A percentile compares a stretch with the other conserved stretches of the same genome.
Conservation (phyloP, 2,797 vertebrate species). For the Cygnus olor region DNA sequence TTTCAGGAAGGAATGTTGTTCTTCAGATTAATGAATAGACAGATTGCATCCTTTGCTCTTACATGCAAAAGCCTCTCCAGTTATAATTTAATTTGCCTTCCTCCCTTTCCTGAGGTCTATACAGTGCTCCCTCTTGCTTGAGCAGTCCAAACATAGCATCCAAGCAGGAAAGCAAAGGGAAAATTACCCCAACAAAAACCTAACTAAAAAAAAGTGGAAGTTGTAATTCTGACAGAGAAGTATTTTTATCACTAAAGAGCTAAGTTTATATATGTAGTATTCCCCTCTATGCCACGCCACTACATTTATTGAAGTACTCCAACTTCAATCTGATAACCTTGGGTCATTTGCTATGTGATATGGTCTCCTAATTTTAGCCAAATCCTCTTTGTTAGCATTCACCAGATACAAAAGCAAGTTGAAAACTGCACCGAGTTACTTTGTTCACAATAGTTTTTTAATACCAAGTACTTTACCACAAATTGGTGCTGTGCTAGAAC, state of each 20-base stretch:
- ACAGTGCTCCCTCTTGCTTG: neutral
- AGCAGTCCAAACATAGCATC: neutral
- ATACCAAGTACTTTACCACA: neutral
- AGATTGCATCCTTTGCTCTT: neutral
- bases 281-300: neutral
- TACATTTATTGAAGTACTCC: neutral
- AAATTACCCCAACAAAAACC: neutral
- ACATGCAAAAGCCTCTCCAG: neutral
- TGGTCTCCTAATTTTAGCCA: neutral
- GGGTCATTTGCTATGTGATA: neutral
- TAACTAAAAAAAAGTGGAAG: neutral
- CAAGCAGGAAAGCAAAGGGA: neutral
- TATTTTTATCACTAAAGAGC: neutral
- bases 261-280: neutral
- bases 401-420: neutral
- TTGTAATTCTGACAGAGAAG: neutral
- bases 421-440: neutral
- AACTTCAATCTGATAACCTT: neutral
- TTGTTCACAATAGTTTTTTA: neutral
- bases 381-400: neutral
- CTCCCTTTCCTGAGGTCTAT: neutral
- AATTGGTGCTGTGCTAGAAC: neutral
- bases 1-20: accelerated
- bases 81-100: neutral
- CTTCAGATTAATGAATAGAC: neutral